Evolutionary conservation across 2,797 vertebrate species (phyloP), one percentile per base, ranked within the genome.

Genomic region (Pyrocephalus nanus): DNA sequence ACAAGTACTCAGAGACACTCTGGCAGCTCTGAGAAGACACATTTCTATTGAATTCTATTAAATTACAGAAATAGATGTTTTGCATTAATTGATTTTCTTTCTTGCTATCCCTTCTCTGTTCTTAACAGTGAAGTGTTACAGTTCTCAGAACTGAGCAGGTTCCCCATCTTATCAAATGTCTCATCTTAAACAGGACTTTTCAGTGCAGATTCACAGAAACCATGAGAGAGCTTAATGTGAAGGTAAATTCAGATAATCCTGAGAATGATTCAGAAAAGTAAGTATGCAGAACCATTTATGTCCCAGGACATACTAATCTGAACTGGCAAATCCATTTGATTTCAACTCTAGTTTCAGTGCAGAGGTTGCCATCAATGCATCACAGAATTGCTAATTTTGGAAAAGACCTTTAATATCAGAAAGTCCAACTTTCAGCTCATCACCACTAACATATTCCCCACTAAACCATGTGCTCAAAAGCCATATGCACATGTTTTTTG

Each of bases 381-480:
- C 32, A 69, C 0, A n/a, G 9, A n/a, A 50, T 43, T 0, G 0
- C 15, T 50, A 30, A 21, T 70, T 43, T 76, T 64, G 23, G 36
- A 26, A 40, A 80, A 18, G 6, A 50, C 4, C 4, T 38, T 5
- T 18, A 12, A n/a, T 7, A 38, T 57, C 42, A 38, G 29, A 11
- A 64, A 76, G 12, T 43, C 32, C 43, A 43, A 2, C 6, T 4
- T 42, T 36, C 55, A 48, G 11, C 7, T 8, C 55, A 82, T 29
- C 32, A 29, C 8, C 43, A 43, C 7, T 13, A 50, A 27, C 42
- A 20, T 3, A 16, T 23, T 61, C 54, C 42, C 15, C 55, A 55
- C 6, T 55, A 29, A 75, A 36, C 1, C 48, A 43, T 1, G 0
- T n/a, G 26, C 32, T 48, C 1, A 1, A 50, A 27, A 32, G 13